These are phyloP conservation scores for Zygaena filipendulae DNA, from an alignment of 2,888 invertebrate species.

Conservation along the genomic window DNA sequence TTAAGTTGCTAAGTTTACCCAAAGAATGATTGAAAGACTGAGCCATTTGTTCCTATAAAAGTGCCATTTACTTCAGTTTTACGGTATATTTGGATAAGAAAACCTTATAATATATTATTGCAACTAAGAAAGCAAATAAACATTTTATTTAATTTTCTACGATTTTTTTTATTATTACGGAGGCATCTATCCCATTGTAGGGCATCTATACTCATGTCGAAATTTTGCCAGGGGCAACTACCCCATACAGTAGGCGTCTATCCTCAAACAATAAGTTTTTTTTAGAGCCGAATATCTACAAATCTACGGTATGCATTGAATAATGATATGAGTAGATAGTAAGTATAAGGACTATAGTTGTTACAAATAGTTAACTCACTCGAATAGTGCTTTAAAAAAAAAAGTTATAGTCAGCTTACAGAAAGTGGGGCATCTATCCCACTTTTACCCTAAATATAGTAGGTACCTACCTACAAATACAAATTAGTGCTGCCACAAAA, in stretches of 20 bases:
- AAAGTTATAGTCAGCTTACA: too few relatives aligned
- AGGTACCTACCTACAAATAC: too few relatives aligned
- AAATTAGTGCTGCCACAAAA: too few relatives aligned
- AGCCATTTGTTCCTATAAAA: constrained; percentile 9
- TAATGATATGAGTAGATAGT: too few relatives aligned
- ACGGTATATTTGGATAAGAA: constrained; percentile 5
- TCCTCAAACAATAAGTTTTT: constrained; percentile 8
- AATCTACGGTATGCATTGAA: constrained; percentile 13
- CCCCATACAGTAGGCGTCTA: constrained; percentile 9
- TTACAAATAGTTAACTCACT: too few relatives aligned
- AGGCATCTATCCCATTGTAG: constrained; percentile 11
- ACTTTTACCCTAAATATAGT: too few relatives aligned
- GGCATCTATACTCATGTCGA: constrained; percentile 11
- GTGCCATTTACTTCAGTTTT: constrained; percentile 4
- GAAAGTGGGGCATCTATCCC: too few relatives aligned
- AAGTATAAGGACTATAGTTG: too few relatives aligned
- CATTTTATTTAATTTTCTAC: constrained; percentile 4
- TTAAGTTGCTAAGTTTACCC: constrained; percentile 8
- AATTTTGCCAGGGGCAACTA: constrained; percentile 11
- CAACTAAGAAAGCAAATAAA: background rate
- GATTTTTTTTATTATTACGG: constrained; percentile 9
- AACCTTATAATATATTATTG: too few relatives aligned
- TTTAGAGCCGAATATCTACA: constrained; percentile 12
- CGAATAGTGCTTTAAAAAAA: too few relatives aligned
- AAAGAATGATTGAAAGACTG: constrained; percentile 8